Evolutionary conservation across 2,113 vertebrate genomes (phyloP).

Genomic region (Merops nubicus): DNA sequence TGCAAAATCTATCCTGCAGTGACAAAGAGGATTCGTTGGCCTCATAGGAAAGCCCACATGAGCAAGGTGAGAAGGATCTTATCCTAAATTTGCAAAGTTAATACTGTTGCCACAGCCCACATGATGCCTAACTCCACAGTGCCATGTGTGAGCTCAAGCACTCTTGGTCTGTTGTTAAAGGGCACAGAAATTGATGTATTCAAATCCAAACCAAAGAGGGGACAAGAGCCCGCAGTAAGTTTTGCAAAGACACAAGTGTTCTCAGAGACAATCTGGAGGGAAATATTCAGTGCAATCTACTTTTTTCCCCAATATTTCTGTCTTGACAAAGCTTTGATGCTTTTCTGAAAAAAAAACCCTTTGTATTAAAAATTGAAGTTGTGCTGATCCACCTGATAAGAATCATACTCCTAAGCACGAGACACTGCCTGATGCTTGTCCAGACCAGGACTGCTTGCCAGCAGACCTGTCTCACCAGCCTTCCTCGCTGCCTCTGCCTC

Average conservation of each 20-base stretch:
- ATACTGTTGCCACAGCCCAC: not conserved
- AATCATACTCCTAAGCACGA: not conserved
- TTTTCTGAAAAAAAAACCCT: not conserved
- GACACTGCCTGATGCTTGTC: not conserved
- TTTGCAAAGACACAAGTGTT: not conserved
- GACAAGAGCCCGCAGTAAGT: not conserved
- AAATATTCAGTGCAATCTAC: not conserved
- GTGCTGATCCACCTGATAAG: not conserved
- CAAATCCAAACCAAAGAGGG: not conserved
- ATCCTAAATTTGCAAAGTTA: not conserved
- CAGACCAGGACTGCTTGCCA: not conserved
- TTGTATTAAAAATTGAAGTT: not conserved
- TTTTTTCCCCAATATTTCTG: not conserved
- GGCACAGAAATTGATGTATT: not conserved
- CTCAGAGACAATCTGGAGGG: not conserved
- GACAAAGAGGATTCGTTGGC: not conserved
- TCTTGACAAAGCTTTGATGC: not conserved
- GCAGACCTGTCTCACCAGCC: not conserved
- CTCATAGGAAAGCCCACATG: not conserved
- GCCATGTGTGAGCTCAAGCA: not conserved
- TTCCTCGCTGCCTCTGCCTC: not conserved
- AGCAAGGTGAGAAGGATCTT: not conserved
- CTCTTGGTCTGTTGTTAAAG: not conserved
- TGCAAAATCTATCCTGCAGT: not conserved
- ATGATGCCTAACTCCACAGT: not conserved